Base-by-base conservation (phyloP, 2,113 vertebrate species). In the Hippocampus mohnikei region DNA sequence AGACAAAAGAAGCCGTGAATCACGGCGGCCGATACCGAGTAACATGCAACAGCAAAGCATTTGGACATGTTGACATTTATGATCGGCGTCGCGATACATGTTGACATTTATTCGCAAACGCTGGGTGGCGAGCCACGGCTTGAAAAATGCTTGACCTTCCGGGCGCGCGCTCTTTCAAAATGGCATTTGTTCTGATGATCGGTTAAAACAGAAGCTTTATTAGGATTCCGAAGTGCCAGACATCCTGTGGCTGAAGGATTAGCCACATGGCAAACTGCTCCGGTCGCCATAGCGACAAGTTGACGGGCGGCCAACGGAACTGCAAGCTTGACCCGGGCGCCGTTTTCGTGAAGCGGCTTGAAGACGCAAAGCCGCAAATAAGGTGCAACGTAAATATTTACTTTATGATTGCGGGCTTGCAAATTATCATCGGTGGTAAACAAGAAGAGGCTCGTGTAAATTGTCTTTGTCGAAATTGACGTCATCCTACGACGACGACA, bases 101-200 rank as follows among this genome's bases (percentile, higher is more conserved):
- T 81, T 92, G 90, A 88, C 89, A 88, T 92, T 92, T 89, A 85
- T 82, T 81, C 64, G 84, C 41, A 41, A 66, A 81, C 73, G 69
- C 75, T 85, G 79, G 29, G 29, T 33, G 29, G 3, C 29, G 29
- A 87, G 84, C 63, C 68, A 65, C 55, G 79, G 78, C 87, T 87
- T 87, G 82, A 81, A 81, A 84, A 87, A 78, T 82, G 69, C 72
- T 89, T 92, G 90, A 91, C 91, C 88, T 90, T 87, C 79, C 80
- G 75, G 56, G 48, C 62, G 71, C 74, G 46, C 48, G 56, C 66
- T 73, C 58, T 62, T 13, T 74, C 60, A 75, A 83, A 75, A 81
- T 78, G 80, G 37, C 65, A 71, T 82, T 85, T 67, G 81, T 79
- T 46, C 64, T 60, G 66, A 77, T 76, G 78, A 91, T 85, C 84